These are phyloP conservation scores for Xylocampa areola DNA, from an alignment of 2,888 invertebrate genomes.

Conservation along the genomic window DNA sequence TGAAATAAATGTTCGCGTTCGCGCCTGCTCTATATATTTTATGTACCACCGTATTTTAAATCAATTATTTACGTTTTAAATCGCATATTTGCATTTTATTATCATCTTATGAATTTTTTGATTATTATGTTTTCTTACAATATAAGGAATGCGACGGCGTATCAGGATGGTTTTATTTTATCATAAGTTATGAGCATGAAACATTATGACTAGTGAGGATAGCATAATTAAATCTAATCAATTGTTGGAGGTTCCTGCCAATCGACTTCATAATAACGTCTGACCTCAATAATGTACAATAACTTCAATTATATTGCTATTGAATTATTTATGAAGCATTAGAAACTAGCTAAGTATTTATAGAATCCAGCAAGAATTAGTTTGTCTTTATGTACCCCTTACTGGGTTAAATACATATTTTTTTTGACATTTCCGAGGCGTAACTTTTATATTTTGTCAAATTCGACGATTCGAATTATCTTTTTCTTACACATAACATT, in stretches of 20 bases:
- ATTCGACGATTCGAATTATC: too few species aligned
- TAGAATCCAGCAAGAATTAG: conserved; percentile 7
- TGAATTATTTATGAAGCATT: conserved; percentile 57
- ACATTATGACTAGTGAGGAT: conserved; percentile 12
- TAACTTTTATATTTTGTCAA: too few species aligned
- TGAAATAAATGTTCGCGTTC: conserved; percentile 35
- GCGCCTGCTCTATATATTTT: conserved; percentile 33
- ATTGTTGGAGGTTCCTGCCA: conserved; percentile 27
- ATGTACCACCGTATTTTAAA: conserved; percentile 43
- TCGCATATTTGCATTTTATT: conserved; percentile 54
- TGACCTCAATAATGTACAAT: conserved; percentile 56
- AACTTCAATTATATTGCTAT: conserved; percentile 33
- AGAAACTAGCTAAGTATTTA: conserved; percentile 48
- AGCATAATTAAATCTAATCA: conserved; percentile 25
- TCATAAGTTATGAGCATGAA: neutral
- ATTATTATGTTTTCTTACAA: conserved; percentile 83
- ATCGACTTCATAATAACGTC: conserved; percentile 45
- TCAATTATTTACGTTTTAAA: conserved; percentile 38
- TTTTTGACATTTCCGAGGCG: too few species aligned
- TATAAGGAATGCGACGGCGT: conserved; percentile 88
- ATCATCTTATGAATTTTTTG: conserved; percentile 47
- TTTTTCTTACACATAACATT: too few species aligned
- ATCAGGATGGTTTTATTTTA: conserved; percentile 74
- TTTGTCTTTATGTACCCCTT: conserved; percentile 7
- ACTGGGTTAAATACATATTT: too few species aligned